Conservation (phyloP, 2,888 invertebrate species). For the Ellobium chinense region DNA sequence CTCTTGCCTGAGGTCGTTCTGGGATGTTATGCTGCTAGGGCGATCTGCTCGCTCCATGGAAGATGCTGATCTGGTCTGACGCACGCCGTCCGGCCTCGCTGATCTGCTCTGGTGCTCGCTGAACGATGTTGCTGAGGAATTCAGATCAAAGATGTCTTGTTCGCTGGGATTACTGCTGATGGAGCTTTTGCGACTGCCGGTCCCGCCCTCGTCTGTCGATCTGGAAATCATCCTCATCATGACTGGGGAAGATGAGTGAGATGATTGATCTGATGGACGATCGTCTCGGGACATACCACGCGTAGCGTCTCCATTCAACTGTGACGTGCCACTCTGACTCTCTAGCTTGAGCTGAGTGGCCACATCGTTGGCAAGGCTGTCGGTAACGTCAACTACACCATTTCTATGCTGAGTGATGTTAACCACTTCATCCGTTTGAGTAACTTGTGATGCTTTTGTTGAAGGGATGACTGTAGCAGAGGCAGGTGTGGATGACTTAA, state of each 20-base stretch:
- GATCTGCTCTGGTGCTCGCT: background rate
- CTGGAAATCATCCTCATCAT: background rate
- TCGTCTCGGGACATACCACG: background rate
- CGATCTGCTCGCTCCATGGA: constrained; percentile 13
- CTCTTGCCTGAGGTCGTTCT: background rate
- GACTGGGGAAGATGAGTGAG: constrained; percentile 6
- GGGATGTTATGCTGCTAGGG: constrained; percentile 21
- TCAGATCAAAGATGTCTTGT: constrained; percentile 17
- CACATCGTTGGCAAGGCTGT: background rate
- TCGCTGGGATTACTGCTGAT: constrained; percentile 10
- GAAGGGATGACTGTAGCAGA: too few relatives aligned
- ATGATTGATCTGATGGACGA: background rate
- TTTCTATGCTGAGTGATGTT: too few relatives aligned
- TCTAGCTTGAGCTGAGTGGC: background rate
- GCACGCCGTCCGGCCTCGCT: background rate
- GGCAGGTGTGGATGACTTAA: too few relatives aligned
- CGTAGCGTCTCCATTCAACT: background rate
- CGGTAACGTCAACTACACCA: too few relatives aligned
- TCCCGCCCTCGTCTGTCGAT: background rate
- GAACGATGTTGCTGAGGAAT: too few relatives aligned
- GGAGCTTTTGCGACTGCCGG: constrained; percentile 20
- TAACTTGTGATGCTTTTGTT: too few relatives aligned
- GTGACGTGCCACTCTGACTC: background rate
- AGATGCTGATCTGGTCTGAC: background rate
- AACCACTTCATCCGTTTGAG: too few relatives aligned